Evolutionary conservation across 2,888 invertebrate genomes (phyloP).

Genomic region (Limulus polyphemus): DNA sequence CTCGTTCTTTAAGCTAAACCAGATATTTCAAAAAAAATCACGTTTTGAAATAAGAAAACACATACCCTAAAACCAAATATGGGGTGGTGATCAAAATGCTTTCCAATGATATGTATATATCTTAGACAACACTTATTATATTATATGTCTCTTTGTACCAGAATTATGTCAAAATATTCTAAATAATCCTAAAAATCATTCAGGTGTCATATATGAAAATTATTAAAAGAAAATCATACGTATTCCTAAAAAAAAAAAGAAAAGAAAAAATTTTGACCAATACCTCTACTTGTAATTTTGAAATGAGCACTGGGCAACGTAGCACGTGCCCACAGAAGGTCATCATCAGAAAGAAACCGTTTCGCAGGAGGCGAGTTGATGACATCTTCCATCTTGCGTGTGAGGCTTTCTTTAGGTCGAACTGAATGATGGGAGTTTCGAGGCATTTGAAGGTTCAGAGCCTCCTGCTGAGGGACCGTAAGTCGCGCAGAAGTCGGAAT

Average conservation of each 20-base stretch:
- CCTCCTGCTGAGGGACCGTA: conserved; percentile 55
- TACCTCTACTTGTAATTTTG: conserved; percentile 77
- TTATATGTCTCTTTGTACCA: no score
- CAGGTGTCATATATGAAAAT: no score
- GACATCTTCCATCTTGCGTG: neutral
- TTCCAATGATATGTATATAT: no score
- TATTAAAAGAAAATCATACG: no score
- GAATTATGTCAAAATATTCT: no score
- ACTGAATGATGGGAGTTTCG: conserved; percentile 23
- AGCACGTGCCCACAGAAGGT: conserved; percentile 31
- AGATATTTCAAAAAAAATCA: no score
- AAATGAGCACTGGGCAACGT: conserved; percentile 54
- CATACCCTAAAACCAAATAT: no score
- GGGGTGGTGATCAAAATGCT: no score
- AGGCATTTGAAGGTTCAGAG: conserved; percentile 56
- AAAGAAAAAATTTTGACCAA: conserved; percentile 1
- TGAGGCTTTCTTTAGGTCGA: conserved; percentile 13
- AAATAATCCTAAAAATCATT: no score
- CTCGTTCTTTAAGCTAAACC: no score
- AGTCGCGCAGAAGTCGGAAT: conserved; percentile 32
- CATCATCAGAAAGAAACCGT: conserved; percentile 40
- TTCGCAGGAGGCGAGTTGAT: neutral
- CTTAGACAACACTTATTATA: no score
- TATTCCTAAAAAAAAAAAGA: conserved; percentile 23
- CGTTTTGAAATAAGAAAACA: no score